Base-by-base conservation (phyloP, 2,888 invertebrate species). In the Lordiphosa andalusiaca region DNA sequence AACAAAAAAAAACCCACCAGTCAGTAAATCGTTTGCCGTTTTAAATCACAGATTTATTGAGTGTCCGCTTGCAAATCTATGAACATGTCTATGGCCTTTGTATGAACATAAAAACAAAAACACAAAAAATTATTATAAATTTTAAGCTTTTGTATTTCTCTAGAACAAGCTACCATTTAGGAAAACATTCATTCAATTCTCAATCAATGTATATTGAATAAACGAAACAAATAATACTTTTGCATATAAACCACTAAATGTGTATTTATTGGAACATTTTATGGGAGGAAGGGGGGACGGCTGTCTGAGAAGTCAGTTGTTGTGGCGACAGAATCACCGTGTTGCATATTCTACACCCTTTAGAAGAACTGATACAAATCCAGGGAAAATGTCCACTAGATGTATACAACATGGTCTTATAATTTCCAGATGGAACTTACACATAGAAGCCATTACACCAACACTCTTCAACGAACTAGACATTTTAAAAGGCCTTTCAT, bases 161-260 rank as follows among this genome's bases (percentile, higher is more conserved):
- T 55, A 16, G 39, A 52, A 37, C 38, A 67, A 50, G 47, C 38
- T 49, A 54, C 67, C 59, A 54, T 53, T 41, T 61, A 56, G 39
- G 58, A 58, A 16, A 42, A 16, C 4, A 55, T 56, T 56, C 47
- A 44, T 51, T 61, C 47, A 44, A 49, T 61, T 60, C 52, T 68
- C 60, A 69, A 66, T 81, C 83, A 80, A 85, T 84, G 78, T 78
- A 67, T 80, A 76, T 80, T 53, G 56, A 83, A 85, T 85, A 85
- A 81, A 83, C 55, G 39, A 35, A 63, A 74, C 48, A 36, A 63
- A 67, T 42, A 63, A 67, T 42, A 65, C 60, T 69, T 74, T 80
- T 70, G 67, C 71, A 82, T 53, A 58, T 63, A 64, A 64, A 71
- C 57, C 53, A 51, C 25, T 12, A 19, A 1, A 33, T 35, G 16